These are phyloP conservation scores for Neosalanx taihuensis DNA, from an alignment of 2,797 vertebrate species.

Conservation along the genomic window DNA sequence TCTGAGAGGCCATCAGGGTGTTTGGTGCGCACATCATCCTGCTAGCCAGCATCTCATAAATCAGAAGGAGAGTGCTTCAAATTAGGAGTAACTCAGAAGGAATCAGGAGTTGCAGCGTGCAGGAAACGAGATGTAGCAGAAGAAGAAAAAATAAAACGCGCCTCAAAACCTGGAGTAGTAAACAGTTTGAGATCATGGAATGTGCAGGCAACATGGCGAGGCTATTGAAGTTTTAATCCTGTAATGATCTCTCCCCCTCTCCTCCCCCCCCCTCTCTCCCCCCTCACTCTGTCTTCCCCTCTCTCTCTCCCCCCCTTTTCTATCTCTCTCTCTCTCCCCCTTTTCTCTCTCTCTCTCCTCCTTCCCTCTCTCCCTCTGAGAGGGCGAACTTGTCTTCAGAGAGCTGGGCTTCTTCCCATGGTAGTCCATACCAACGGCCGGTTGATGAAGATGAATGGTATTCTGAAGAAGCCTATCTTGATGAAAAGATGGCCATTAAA, in stretches of 20 bases:
- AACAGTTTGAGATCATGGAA: slow-evolving; percentile 65
- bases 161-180: neutral
- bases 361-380: too few species aligned
- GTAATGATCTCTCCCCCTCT: slow-evolving; percentile 50
- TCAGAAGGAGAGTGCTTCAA: slow-evolving; percentile 56
- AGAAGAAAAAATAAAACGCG: neutral
- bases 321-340: neutral
- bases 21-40: slow-evolving; percentile 23
- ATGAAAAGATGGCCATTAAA: slow-evolving; percentile 60
- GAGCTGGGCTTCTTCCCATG: slow-evolving; percentile 63
- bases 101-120: slow-evolving; percentile 21
- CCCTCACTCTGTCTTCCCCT: neutral
- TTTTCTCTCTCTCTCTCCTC: neutral
- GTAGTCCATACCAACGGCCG: slow-evolving; percentile 63
- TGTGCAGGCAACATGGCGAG: slow-evolving; percentile 57
- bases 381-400: slow-evolving; percentile 41
- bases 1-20: slow-evolving; percentile 43
- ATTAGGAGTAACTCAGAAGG: slow-evolving; percentile 55
- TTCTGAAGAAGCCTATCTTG: slow-evolving; percentile 62
- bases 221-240: slow-evolving; percentile 52
- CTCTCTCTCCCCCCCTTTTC: neutral
- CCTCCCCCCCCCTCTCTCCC: neutral
- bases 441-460: slow-evolving; percentile 72
- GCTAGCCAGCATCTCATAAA: slow-evolving; percentile 48
- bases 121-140: neutral